Percentiles rank a stretch among this genome's conserved stretches.
phyloP scores from a whole-genome alignment of 2,113 vertebrate genomes.

The Gymnogyps californianus region DNA sequence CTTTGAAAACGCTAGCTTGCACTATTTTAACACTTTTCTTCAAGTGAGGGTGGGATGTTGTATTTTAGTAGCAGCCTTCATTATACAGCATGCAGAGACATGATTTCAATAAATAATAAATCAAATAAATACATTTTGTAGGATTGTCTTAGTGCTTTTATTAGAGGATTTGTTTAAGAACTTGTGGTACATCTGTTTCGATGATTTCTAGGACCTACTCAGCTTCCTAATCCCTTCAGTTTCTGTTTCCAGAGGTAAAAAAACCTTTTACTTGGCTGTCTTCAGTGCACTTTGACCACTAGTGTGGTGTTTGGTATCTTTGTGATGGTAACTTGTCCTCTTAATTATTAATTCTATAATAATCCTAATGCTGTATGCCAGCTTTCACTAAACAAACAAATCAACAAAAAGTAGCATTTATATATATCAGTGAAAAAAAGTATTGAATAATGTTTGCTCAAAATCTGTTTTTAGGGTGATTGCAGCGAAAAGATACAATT shows the following conservation, averaged over 20 bases:
- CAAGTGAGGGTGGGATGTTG: not conserved
- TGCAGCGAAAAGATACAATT: not conserved
- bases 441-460: not conserved
- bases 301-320: no score
- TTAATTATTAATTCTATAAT: not conserved
- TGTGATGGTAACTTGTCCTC: not conserved
- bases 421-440: not conserved
- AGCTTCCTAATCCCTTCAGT: not conserved
- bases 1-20: not conserved
- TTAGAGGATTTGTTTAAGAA: not conserved
- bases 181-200: not conserved
- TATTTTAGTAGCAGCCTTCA: not conserved
- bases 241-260: not conserved
- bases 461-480: not conserved
- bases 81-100: not conserved
- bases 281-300: not conserved
- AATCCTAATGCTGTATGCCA: not conserved
- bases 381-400: not conserved
- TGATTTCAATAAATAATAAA: not conserved
- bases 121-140: not conserved
- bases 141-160: not conserved
- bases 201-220: not conserved
- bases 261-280: not conserved
- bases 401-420: not conserved
- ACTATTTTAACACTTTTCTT: not conserved